Evolutionary conservation across 2,888 invertebrate genomes (phyloP), one percentile per base, ranked within the genome.

Genomic region (Cetonia aurata): DNA sequence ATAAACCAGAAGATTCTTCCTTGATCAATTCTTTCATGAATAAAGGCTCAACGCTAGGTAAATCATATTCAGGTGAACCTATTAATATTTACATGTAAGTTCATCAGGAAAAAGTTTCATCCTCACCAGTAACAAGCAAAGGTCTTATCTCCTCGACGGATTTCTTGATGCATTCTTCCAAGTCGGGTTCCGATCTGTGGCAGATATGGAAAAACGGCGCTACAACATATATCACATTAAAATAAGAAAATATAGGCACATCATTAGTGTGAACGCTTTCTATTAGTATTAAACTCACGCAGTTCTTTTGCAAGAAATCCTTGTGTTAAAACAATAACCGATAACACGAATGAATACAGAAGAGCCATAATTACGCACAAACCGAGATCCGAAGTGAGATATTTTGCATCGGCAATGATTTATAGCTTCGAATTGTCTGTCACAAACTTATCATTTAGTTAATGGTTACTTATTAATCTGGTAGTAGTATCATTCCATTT

Each of bases 201-300:
- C 89, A 90, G 41, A 88, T 86, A 69, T 87, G 86, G 53, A 90
- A 78, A 75, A 88, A 90, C 9, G 86, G 85, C 4, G 89, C 89
- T 89, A 81, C 44, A 17, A 60, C 8, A 37, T 10, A 8, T 37
- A 9, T 37, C 37, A 52, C 13, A 12, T 31, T 57, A 19, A 42
- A 48, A 13, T 57, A 13, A 10, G 6, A 60, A 19, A 44, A 44
- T 33, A 52, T 25, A 25, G 25, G 37, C 6, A 66, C 19, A 33
- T 62, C 19, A 52, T 25, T 15, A 8, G 12, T 17, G 10, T 25
- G 8, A 8, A 17, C 33, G 9, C 10, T 37, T 50, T 41, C 37
- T 8, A 31, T 48, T 48, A 37, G 6, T 41, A 42, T 31, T 12
- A 50, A 17, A 62, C 69, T 69, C 69, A 69, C 69, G 69, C 41